These are phyloP conservation scores for Prosopocoilus inquinatus DNA, from an alignment of 2,888 invertebrate genomes.

Conservation along the genomic window DNA sequence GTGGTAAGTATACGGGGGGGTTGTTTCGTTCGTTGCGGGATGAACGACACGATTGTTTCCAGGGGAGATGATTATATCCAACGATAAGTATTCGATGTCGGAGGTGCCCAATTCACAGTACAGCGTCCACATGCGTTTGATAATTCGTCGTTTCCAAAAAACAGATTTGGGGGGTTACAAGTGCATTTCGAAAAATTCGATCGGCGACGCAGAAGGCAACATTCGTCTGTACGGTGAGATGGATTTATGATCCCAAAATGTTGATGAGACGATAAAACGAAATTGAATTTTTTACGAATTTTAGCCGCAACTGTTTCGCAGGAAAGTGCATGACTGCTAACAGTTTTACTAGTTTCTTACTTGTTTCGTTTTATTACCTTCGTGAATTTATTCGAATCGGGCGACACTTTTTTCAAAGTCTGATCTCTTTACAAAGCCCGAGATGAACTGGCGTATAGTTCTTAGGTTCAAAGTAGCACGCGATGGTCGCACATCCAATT, in stretches of 20 bases:
- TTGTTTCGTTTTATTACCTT: slow-evolving; percentile 40
- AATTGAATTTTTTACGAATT: slow-evolving; percentile 49
- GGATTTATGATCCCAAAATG: slow-evolving; percentile 49
- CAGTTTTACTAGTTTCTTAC: slow-evolving; percentile 35
- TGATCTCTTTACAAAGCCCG: slow-evolving; percentile 36
- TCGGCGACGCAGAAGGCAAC: slow-evolving; percentile 87
- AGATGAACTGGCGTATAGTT: slow-evolving; percentile 35
- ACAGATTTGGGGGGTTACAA: slow-evolving; percentile 84
- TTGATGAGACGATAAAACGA: slow-evolving; percentile 52
- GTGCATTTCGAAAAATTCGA: slow-evolving; percentile 90
- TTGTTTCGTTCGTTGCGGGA: background rate
- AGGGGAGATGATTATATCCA: slow-evolving; percentile 91
- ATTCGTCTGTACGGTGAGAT: slow-evolving; percentile 83
- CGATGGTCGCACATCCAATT: slow-evolving; percentile 32
- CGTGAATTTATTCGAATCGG: slow-evolving; percentile 41
- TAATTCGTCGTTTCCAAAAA: slow-evolving; percentile 71
- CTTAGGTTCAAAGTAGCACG: slow-evolving; percentile 28
- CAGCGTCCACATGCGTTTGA: slow-evolving; percentile 79
- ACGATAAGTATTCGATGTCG: slow-evolving; percentile 80
- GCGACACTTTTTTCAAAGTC: slow-evolving; percentile 33
- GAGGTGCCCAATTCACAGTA: slow-evolving; percentile 80
- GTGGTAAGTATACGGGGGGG: slow-evolving; percentile 60
- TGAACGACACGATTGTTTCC: slow-evolving; percentile 22
- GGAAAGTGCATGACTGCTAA: slow-evolving; percentile 33
- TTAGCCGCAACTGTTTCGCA: slow-evolving; percentile 34